A percentile compares a stretch with the other conserved stretches of the same genome.
These are phyloP conservation scores for Urocynchramus pylzowi DNA, from an alignment of 2,113 vertebrate species.

Conservation along the genomic window DNA sequence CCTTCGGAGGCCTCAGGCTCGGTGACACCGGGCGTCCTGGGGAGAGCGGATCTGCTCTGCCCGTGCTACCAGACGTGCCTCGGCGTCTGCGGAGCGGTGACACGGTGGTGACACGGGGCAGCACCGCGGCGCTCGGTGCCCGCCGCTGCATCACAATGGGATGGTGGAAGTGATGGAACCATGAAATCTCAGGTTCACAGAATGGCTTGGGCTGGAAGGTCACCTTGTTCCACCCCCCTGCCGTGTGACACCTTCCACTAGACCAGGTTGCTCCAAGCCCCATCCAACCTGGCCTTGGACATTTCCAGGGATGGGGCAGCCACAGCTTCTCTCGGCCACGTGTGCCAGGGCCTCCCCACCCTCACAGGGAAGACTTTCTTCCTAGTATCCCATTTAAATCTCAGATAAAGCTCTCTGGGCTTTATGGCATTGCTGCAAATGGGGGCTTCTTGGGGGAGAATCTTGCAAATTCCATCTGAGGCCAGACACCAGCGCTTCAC, in stretches of 20 bases:
- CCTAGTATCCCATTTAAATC: not conserved
- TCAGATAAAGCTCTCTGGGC: not conserved
- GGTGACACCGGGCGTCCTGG: not conserved
- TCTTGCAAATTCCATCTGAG: not conserved
- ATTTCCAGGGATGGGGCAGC: not conserved
- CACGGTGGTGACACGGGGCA: not conserved
- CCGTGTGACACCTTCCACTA: not conserved
- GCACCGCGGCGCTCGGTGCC: not conserved
- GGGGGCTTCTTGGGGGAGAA: no score
- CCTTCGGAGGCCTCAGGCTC: not conserved
- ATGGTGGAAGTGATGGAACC: not conserved
- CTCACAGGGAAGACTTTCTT: not conserved
- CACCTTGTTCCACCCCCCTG: not conserved
- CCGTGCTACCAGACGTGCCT: not conserved
- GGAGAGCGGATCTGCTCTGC: not conserved
- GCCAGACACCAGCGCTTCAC: accelerated
- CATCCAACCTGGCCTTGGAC: accelerated
- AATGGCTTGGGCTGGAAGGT: not conserved
- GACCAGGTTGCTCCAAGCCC: accelerated
- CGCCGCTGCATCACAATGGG: not conserved
- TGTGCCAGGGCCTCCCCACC: not conserved
- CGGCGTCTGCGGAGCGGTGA: not conserved
- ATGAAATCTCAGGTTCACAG: accelerated
- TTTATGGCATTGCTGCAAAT: not conserved
- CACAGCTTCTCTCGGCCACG: not conserved